Evolutionary conservation across 2,113 vertebrate species (phyloP).

Genomic region (Otocyon megalotis): DNA sequence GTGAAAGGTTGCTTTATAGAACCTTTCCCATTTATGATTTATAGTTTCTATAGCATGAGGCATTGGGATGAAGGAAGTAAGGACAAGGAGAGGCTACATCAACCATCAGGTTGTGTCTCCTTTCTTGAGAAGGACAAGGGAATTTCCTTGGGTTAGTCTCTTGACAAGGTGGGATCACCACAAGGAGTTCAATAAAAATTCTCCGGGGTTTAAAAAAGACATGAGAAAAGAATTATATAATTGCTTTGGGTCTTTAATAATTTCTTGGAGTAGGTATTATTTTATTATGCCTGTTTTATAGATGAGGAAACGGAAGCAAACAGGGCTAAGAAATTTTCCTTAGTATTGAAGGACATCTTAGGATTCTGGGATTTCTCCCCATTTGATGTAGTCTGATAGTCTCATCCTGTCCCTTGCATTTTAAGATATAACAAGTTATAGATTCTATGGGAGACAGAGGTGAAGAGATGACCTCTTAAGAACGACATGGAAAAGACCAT

Average conservation of each 20-base stretch:
- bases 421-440: background rate
- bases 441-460: background rate
- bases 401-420: background rate
- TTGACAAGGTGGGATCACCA: background rate
- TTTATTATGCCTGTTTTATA: background rate
- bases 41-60: rapidly evolving
- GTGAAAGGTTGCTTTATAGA: background rate
- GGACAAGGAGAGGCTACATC: background rate
- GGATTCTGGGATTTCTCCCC: background rate
- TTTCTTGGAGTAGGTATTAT: background rate
- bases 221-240: background rate
- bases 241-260: background rate
- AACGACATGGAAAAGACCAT: background rate
- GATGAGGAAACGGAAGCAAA: background rate
- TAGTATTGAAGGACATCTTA: too few relatives aligned
- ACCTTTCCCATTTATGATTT: background rate
- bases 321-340: background rate
- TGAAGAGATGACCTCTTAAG: background rate
- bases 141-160: background rate
- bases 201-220: background rate
- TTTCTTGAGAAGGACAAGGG: background rate
- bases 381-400: background rate
- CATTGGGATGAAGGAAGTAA: background rate
- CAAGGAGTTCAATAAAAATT: background rate
- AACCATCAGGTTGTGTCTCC: background rate